A percentile compares a stretch with the other conserved stretches of the same genome.
phyloP scores from a whole-genome alignment of 1,140 invertebrate species.

The Pseudobourletiella spinata region DNA sequence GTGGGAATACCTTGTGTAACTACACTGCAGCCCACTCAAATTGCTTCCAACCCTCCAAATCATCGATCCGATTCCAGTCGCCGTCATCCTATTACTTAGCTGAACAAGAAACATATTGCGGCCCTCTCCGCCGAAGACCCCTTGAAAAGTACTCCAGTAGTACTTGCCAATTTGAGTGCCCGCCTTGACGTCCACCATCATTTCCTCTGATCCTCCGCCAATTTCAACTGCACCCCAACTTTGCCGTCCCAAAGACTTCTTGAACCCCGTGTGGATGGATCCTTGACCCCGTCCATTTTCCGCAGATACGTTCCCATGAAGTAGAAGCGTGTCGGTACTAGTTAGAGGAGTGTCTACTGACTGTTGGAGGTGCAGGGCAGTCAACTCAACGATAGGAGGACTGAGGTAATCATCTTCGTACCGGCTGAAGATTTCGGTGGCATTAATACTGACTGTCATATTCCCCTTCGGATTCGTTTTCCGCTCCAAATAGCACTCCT shows the following conservation, averaged over 20 bases:
- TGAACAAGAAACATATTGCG: constrained; percentile 38
- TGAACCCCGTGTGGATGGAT: constrained; percentile 35
- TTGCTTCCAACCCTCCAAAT: constrained; percentile 62
- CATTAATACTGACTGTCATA: constrained; percentile 79
- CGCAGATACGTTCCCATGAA: constrained; percentile 69
- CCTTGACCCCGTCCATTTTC: constrained; percentile 78
- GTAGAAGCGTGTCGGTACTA: constrained; percentile 64
- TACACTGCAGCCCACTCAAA: constrained; percentile 28
- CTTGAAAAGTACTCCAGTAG: constrained; percentile 37
- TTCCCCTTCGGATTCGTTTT: constrained; percentile 81
- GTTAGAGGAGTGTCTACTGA: constrained; percentile 89
- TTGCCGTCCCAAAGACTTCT: constrained; percentile 19
- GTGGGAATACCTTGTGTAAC: constrained; percentile 13
- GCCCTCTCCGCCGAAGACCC: constrained; percentile 54
- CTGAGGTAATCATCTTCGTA: constrained; percentile 42
- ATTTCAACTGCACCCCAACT: constrained; percentile 31
- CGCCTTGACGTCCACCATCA: constrained; percentile 31
- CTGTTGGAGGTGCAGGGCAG: constrained; percentile 80
- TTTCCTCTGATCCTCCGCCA: constrained; percentile 27
- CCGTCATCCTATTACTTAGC: constrained; percentile 73
- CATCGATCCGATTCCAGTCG: constrained; percentile 74
- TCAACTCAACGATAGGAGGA: constrained; percentile 70
- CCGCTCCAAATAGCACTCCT: constrained; percentile 22
- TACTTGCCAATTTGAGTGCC: constrained; percentile 23
- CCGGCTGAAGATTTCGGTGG: constrained; percentile 77